Base-by-base conservation (phyloP, 2,797 vertebrate species). In the Enteromius thamalakanensis region DNA sequence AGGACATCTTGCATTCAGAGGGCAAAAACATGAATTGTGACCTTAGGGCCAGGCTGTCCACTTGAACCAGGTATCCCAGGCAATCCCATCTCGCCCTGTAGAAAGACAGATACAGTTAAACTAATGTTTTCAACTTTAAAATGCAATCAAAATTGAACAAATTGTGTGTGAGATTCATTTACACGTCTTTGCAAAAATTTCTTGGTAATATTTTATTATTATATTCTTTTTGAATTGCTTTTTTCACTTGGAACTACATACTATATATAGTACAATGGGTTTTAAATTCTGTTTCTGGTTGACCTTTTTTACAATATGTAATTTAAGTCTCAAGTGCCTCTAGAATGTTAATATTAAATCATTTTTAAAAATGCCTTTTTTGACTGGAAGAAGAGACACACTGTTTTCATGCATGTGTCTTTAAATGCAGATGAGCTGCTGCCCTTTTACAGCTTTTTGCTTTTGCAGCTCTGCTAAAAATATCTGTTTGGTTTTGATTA, bases 11-110 rank as follows among this genome's bases (percentile, higher is more conserved):
- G 40, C 37, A 64, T 77, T 64, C 29, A 40, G 19, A 80, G 23
- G 21, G 6, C 4, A 26, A 80, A 86, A 77, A 86, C 62, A 47
- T 80, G 81, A 14, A 32, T 29, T 1, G 75, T 91, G 94, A 98
- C 98, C 97, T 97, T 98, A 5, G 87, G 74, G 87, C 98, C 98
- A 82, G 86, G 84, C 79, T 83, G 78, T 94, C 98, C 98, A 87
- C 92, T 91, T 76, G 93, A 90, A 84, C 97, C 97, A 87, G 94
- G 91, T 81, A 90, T 90, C 55, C 97, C 95, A 84, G 92, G 91
- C 92, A 93, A 93, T 74, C 98, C 97, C 85, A 93, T 93, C 79
- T 96, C 92, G 77, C 97, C 98, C 97, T 99, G n/a, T 40, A 81
- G 81, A 76, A 78, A 84, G 21, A 84, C 23, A 82, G 4, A 76